These are phyloP conservation scores for Archips xylosteana DNA, from an alignment of 2,888 invertebrate genomes.

Conservation along the genomic window DNA sequence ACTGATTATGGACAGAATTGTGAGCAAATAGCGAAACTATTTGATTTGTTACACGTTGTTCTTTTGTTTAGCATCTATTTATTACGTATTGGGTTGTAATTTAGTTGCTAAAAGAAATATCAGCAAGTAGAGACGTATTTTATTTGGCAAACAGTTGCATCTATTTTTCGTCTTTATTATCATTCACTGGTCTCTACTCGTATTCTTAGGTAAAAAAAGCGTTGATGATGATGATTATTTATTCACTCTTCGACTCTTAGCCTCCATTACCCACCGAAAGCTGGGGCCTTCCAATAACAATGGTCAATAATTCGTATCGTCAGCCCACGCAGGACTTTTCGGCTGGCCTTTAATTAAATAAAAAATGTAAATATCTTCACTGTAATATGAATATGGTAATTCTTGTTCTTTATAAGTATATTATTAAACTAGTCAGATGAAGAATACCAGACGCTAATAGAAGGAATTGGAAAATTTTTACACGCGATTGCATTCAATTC, in stretches of 20 bases:
- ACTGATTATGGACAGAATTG: constrained; percentile 60
- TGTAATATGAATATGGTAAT: constrained; percentile 9
- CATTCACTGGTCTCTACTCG: neutral
- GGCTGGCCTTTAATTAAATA: constrained; percentile 61
- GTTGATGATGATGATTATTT: neutral
- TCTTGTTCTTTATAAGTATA: neutral
- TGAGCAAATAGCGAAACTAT: constrained; percentile 25
- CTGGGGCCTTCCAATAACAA: constrained; percentile 64
- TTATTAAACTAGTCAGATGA: neutral
- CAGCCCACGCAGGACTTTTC: constrained; percentile 67
- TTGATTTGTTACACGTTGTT: neutral
- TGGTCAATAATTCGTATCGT: constrained; percentile 68
- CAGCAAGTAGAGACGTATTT: neutral
- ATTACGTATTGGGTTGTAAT: neutral
- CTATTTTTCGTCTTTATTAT: neutral
- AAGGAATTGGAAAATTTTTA: neutral
- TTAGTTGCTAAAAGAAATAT: neutral
- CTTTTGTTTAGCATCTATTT: neutral
- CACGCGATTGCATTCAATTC: no score
- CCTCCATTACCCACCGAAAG: constrained; percentile 5
- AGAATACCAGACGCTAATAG: neutral
- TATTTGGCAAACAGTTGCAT: neutral
- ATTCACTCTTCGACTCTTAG: neutral
- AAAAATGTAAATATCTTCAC: constrained; percentile 49
- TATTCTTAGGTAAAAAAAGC: neutral